Evolutionary conservation across 2,113 vertebrate species (phyloP).

Genomic region (Gymnorhina tibicen): DNA sequence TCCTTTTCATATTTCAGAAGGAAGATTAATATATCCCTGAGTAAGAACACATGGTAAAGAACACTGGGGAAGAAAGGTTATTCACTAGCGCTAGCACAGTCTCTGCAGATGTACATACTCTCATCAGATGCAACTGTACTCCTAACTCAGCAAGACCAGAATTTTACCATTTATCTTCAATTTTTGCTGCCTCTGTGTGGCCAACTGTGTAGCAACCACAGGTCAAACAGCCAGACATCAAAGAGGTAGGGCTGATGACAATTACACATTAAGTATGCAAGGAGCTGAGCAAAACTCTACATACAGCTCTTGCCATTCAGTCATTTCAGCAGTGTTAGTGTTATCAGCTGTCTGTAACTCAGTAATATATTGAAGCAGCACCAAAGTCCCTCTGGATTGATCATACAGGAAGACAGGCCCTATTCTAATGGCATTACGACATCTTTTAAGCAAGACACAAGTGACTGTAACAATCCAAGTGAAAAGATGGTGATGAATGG

Average conservation of each 20-base stretch:
- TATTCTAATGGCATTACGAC: not conserved
- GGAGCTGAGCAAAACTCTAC: not conserved
- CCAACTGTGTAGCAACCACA: not conserved
- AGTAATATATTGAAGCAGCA: not conserved
- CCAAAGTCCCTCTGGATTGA: not conserved
- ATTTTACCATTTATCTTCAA: not conserved
- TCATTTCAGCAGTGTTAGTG: not conserved
- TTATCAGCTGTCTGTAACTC: not conserved
- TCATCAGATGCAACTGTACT: not conserved
- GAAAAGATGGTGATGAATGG: not conserved
- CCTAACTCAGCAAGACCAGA: not conserved
- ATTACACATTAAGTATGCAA: not conserved
- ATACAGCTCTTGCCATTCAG: not conserved
- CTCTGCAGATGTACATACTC: not conserved
- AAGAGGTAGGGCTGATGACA: not conserved
- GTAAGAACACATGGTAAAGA: not conserved
- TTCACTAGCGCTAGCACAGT: not conserved
- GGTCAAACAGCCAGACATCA: not conserved
- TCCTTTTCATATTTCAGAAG: not conserved
- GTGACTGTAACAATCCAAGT: not conserved
- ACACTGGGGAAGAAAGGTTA: not conserved
- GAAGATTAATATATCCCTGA: not conserved
- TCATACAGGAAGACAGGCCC: not conserved
- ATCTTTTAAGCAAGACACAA: not conserved
- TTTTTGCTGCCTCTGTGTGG: not conserved